Base-by-base conservation (phyloP, 2,797 vertebrate species). In the Oreochromis grahami region DNA sequence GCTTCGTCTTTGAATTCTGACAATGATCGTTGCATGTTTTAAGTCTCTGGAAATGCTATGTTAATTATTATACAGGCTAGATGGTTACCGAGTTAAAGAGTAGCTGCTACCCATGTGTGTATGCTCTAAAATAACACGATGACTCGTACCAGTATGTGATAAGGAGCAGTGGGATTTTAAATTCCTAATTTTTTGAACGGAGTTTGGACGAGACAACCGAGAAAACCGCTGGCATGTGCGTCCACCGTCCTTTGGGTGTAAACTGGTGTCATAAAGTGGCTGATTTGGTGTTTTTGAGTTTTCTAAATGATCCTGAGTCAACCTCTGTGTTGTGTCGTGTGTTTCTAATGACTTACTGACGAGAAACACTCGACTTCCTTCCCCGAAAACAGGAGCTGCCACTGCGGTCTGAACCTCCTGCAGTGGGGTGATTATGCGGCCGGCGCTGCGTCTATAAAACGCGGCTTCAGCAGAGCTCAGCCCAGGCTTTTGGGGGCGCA, bases 341-440 rank as follows among this genome's bases (percentile, higher is more conserved):
- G 79, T 84, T 84, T 87, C 53, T 87, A 76, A 86, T 80, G 78
- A 74, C 38, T 56, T 12, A 56, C 83, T 93, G 89, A 88, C 87
- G 89, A 91, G 90, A 92, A 92, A 89, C 81, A 15, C 51, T 56
- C 85, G 9, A 41, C 70, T 86, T 89, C 32, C 50, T 90, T 84
- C 68, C 83, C 84, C 21, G 55, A 81, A 92, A 92, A 89, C 86
- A 80, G 88, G 79, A 88, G 84, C 90, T 74, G 88, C 80, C 58
- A 3, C 87, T 76, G 91, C 36, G 88, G 92, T 89, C 38, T 70
- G 36, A 74, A 50, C 51, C 74, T 41, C 74, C 87, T 77, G 76
- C 29, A 88, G 81, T 84, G 26, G 19, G 77, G 88, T 90, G 85
- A 91, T 93, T 89, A 94, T 90, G 93, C 77, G 91, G 91, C 84